Base-by-base conservation (phyloP, 2,113 vertebrate genomes). In the Chionis minor region DNA sequence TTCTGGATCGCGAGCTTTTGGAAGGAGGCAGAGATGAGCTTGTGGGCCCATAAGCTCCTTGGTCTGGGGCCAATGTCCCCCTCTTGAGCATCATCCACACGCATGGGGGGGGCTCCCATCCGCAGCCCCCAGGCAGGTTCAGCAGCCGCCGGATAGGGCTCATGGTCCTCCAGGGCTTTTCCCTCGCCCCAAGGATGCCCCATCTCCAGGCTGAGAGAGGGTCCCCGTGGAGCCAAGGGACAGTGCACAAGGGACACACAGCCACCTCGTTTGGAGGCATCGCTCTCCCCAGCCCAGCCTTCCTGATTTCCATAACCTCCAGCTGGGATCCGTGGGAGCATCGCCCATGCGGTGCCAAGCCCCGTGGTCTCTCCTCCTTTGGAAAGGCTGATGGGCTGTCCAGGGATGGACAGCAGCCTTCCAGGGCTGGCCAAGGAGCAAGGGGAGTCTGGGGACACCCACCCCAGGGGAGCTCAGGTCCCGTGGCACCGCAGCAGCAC, bases 401-500 rank as follows among this genome's bases (percentile, higher is more conserved):
- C 3, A 0, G n/a, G 62, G 14, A 40, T 49, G 22, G 49, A 23
- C 11, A 9, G 49, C 49, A 22, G 11, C 81, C n/a, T n/a, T 15
- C 45, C 59, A 74, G 70, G 40, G 59, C 33, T 56, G 33, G 32
- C 40, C 62, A 28, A 22, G 63, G 61, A 61, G 16, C 0, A 0
- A 42, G 32, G 10, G 35, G 38, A 42, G 3, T 30, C 20, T 52
- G 28, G 67, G 65, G 14, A 26, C 12, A 12, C n/a, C 12, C 65
- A 22, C 2, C 20, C n/a, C 12, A 3, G 14, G 27, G 32, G 10
- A 65, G 17, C 54, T 58, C 66, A 28, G 78, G 70, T 61, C n/a
- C 5, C 9, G 33, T 0, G 2, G 75, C 54, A 27, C 15, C 0
- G 0, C 1, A 1, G 51, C 22, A 32, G 13, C 4, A 3, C 38